Percentiles rank a stretch among this genome's conserved stretches.
Evolutionary conservation across 2,113 vertebrate genomes (phyloP).

Genomic region (Petroica traversi): DNA sequence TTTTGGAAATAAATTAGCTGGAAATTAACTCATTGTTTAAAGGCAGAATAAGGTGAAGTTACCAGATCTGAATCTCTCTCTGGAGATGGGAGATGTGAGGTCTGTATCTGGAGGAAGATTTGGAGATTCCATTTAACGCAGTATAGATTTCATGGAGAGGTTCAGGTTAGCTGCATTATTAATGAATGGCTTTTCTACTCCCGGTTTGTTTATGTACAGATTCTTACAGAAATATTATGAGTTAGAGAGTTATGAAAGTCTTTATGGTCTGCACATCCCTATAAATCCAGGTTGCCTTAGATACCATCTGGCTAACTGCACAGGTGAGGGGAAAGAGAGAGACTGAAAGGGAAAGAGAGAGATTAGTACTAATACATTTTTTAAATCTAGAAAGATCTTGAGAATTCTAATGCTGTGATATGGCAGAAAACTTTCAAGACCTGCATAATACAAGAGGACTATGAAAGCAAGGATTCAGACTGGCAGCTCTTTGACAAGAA

Average conservation of each 20-base stretch:
- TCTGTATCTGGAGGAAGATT: background rate
- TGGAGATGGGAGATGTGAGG: background rate
- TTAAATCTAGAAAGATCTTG: background rate
- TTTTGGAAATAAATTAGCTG: background rate
- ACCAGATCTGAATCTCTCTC: background rate
- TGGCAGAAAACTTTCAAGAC: background rate
- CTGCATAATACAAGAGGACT: background rate
- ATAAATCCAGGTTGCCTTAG: slow-evolving; percentile 47
- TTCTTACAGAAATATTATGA: background rate
- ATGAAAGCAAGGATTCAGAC: background rate
- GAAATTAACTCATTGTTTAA: background rate
- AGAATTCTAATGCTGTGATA: background rate
- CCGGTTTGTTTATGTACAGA: background rate
- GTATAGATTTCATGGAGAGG: background rate
- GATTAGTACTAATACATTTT: slow-evolving; percentile 10
- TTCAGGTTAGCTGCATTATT: background rate
- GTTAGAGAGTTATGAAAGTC: background rate
- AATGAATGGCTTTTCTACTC: background rate
- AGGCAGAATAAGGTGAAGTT: background rate
- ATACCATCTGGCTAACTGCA: slow-evolving; percentile 34
- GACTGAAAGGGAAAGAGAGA: background rate
- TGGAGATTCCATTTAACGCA: background rate
- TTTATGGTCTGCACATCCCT: background rate
- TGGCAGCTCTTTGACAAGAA: background rate
- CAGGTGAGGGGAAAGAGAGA: background rate